Evolutionary conservation across 2,113 vertebrate species (phyloP).

Genomic region (Halichoeres trimaculatus): DNA sequence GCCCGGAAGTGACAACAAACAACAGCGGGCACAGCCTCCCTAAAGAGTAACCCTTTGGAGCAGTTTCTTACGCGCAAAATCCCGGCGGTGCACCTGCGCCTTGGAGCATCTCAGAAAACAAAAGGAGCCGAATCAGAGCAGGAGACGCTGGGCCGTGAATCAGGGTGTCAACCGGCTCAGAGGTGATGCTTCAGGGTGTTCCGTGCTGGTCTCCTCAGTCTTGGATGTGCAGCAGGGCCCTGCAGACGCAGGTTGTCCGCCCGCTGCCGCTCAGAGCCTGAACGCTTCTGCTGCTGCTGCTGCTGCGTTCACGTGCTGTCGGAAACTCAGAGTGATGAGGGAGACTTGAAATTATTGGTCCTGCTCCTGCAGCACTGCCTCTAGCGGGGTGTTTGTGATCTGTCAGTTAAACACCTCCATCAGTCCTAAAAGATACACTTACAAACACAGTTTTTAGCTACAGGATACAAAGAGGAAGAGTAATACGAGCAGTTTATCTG

Average conservation of each 20-base stretch:
- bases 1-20: slow-evolving; percentile 73
- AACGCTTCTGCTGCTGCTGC: slow-evolving; percentile 15
- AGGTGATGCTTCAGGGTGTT: neutral
- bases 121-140: too few relatives aligned
- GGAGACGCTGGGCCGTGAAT: neutral
- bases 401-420: neutral
- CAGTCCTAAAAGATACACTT: too few relatives aligned
- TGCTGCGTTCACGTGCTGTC: slow-evolving; percentile 53
- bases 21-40: slow-evolving; percentile 23
- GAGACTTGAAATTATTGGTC: neutral
- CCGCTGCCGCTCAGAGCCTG: neutral
- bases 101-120: neutral
- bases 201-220: neutral
- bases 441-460: too few relatives aligned
- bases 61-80: neutral
- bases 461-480: too few relatives aligned
- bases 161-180: neutral
- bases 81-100: slow-evolving; percentile 39
- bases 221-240: slow-evolving; percentile 20
- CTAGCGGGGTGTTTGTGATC: neutral
- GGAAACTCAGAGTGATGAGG: neutral
- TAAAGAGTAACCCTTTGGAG: slow-evolving; percentile 12
- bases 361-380: neutral
- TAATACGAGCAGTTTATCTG: too few relatives aligned
- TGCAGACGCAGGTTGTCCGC: slow-evolving; percentile 6